Conservation (phyloP, 2,888 invertebrate genomes). For the Endomychus coccineus region DNA sequence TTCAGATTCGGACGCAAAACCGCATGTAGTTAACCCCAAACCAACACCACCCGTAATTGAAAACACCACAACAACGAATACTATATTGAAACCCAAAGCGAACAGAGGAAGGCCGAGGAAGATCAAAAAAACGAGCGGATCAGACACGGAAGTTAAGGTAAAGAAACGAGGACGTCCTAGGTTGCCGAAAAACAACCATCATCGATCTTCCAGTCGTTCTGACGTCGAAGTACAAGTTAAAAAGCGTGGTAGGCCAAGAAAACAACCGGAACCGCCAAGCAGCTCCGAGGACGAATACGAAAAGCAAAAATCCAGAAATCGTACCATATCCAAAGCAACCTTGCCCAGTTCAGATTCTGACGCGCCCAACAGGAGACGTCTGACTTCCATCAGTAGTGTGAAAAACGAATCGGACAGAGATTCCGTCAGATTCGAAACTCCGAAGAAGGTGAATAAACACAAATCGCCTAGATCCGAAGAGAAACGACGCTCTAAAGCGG, state of each 20-base stretch:
- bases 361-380: slow-evolving; percentile 20
- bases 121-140: slow-evolving; percentile 28
- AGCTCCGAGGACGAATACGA: slow-evolving; percentile 42
- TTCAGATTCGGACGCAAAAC: slow-evolving; percentile 32
- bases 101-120: slow-evolving; percentile 46
- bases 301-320: slow-evolving; percentile 31
- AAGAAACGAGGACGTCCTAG: slow-evolving; percentile 28
- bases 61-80: neutral
- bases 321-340: slow-evolving; percentile 29
- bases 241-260: slow-evolving; percentile 37
- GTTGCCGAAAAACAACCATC: slow-evolving; percentile 14
- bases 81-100: slow-evolving; percentile 29
- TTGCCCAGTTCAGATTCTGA: slow-evolving; percentile 30
- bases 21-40: slow-evolving; percentile 8
- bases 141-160: slow-evolving; percentile 21
- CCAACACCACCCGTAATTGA: slow-evolving; percentile 1
- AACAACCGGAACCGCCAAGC: slow-evolving; percentile 32
- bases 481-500: slow-evolving; percentile 18
- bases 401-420: slow-evolving; percentile 26
- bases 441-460: slow-evolving; percentile 26
- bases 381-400: slow-evolving; percentile 16
- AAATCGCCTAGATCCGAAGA: slow-evolving; percentile 26
- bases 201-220: slow-evolving; percentile 31
- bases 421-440: slow-evolving; percentile 19
- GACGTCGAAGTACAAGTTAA: slow-evolving; percentile 29